Conservation (phyloP, 2,113 vertebrate genomes). For the Lethenteron camtschaticum region DNA sequence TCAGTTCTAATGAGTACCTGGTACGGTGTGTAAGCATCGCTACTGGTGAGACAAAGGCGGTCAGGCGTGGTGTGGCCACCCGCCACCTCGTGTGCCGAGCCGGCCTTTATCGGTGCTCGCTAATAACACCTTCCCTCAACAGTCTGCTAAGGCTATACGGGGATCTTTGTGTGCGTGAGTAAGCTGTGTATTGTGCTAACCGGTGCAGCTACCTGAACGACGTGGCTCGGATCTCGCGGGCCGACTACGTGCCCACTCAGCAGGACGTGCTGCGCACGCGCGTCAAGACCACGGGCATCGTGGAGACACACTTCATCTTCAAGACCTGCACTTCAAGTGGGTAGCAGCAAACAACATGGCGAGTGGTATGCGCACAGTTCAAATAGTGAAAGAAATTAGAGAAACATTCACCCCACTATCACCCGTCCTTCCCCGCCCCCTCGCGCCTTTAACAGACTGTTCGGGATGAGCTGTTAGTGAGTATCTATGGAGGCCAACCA, state of each 20-base stretch:
- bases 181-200: too few species aligned
- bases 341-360: neutral
- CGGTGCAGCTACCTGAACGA: conserved; percentile 1
- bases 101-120: too few species aligned
- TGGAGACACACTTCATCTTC: conserved; percentile 4
- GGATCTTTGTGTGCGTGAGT: too few species aligned
- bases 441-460: neutral
- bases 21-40: too few species aligned
- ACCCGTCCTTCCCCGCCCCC: neutral
- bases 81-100: too few species aligned
- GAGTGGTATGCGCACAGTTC: neutral
- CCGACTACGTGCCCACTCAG: neutral
- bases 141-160: too few species aligned
- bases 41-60: too few species aligned
- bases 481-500: too few species aligned
- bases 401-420: neutral
- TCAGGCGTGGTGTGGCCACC: too few species aligned
- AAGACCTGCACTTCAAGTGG: conserved; percentile 2
- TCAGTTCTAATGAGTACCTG: too few species aligned
- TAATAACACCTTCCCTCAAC: too few species aligned
- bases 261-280: conserved; percentile 3
- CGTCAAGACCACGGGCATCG: conserved; percentile 4
- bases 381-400: neutral
- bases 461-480: too few species aligned
- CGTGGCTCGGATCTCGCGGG: neutral